phyloP scores from a whole-genome alignment of 2,113 vertebrate species.

The Apeltes quadracus region DNA sequence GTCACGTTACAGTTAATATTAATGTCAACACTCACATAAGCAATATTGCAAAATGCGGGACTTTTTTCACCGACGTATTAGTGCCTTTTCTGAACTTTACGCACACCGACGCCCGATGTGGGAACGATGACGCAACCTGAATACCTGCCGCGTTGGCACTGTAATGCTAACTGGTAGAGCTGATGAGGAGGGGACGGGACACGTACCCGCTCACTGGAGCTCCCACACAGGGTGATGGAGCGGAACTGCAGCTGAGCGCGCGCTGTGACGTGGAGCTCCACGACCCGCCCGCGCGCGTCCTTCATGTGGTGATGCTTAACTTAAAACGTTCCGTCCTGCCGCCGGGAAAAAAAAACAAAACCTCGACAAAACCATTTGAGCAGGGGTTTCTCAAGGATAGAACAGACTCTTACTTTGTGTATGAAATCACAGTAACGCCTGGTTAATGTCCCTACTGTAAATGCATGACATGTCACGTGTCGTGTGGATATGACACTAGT shows the following conservation, averaged over 20 bases:
- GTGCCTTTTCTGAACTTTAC: background rate
- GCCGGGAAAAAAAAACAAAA: background rate
- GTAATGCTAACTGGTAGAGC: background rate
- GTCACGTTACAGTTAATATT: too few species aligned
- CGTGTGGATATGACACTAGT: background rate
- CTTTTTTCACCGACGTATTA: background rate
- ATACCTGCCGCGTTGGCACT: background rate
- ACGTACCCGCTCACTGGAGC: background rate
- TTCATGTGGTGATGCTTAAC: background rate
- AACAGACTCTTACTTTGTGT: background rate
- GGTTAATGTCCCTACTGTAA: background rate
- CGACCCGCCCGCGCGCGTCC: background rate
- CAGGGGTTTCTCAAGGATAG: background rate
- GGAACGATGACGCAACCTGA: background rate
- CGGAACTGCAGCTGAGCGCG: background rate
- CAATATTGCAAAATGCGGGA: background rate
- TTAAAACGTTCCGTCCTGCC: background rate
- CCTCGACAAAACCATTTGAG: background rate
- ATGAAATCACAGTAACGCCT: background rate
- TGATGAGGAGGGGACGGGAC: background rate
- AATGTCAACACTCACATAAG: background rate
- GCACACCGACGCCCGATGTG: background rate
- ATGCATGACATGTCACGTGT: background rate
- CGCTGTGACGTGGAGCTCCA: background rate
- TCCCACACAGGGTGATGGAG: background rate